phyloP scores from a whole-genome alignment of 1,140 invertebrate genomes.

The Aphelinus certus region DNA sequence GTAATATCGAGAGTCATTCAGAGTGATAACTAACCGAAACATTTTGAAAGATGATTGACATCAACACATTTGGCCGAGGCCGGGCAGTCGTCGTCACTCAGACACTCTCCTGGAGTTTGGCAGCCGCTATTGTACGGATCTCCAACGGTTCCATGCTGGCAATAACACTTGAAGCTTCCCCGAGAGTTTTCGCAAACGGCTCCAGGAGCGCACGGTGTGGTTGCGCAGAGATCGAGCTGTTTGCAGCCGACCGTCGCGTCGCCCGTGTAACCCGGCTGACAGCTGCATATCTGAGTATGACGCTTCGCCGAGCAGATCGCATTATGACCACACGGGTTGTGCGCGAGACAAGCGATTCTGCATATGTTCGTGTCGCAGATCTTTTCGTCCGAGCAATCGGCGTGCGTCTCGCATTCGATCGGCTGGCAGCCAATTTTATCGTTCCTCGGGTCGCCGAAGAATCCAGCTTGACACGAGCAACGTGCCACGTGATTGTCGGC shows the following conservation, averaged over 20 bases:
- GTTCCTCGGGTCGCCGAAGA: conserved; percentile 79
- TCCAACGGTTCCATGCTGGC: conserved; percentile 80
- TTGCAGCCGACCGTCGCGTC: conserved; percentile 76
- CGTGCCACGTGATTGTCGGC: conserved; percentile 75
- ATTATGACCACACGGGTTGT: conserved; percentile 85
- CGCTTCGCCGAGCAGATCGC: conserved; percentile 84
- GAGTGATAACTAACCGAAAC: conserved; percentile 67
- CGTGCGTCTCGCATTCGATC: conserved; percentile 77
- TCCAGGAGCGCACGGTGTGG: conserved; percentile 79
- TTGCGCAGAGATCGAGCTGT: conserved; percentile 81
- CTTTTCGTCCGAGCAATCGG: conserved; percentile 83
- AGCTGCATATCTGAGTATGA: conserved; percentile 78
- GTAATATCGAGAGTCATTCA: too few species aligned
- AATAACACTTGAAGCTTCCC: conserved; percentile 84
- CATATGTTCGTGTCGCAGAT: conserved; percentile 83
- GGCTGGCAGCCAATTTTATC: conserved; percentile 78
- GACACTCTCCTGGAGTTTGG: conserved; percentile 79
- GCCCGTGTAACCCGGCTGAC: conserved; percentile 87
- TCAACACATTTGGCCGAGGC: conserved; percentile 77
- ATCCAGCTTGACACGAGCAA: conserved; percentile 82
- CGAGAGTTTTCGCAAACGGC: conserved; percentile 84
- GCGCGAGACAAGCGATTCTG: conserved; percentile 82
- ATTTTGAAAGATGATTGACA: conserved; percentile 76
- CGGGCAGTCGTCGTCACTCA: conserved; percentile 81
- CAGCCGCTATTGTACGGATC: conserved; percentile 86